Conservation (phyloP, 1,140 invertebrate genomes). For the Eciton burchellii region DNA sequence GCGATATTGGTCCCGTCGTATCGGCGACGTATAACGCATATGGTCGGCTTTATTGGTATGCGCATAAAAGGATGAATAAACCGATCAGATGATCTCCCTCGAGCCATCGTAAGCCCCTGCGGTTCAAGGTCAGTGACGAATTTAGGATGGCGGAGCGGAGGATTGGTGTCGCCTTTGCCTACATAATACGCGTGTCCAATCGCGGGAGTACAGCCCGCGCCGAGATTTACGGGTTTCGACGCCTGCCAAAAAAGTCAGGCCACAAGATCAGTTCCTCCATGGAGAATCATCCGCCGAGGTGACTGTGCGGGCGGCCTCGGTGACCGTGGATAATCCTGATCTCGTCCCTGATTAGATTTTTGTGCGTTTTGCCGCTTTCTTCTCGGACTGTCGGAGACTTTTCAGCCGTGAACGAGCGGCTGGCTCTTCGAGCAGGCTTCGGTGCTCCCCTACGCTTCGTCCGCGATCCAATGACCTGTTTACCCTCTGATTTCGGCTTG, state of each 20-base stretch:
- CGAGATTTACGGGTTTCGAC: constrained; percentile 46
- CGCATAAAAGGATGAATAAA: constrained; percentile 51
- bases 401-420: no score
- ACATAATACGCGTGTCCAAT: constrained; percentile 21
- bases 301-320: constrained; percentile 18
- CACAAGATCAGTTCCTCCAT: constrained; percentile 8
- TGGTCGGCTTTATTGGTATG: constrained; percentile 46
- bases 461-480: constrained; percentile 31
- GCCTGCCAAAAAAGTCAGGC: constrained; percentile 19
- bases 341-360: constrained; percentile 46
- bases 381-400: no score
- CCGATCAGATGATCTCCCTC: constrained; percentile 54
- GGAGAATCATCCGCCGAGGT: constrained; percentile 18
- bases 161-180: constrained; percentile 16
- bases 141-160: constrained; percentile 59
- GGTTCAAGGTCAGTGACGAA: constrained; percentile 66
- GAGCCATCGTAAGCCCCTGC: constrained; percentile 55
- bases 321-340: constrained; percentile 47
- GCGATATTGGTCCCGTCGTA: constrained; percentile 14
- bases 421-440: no score
- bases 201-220: constrained; percentile 25
- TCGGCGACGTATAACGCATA: constrained; percentile 37
- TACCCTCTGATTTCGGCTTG: constrained; percentile 37
- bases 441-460: constrained; percentile 32
- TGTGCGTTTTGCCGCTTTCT: not conserved